Conservation (phyloP, 2,797 vertebrate species). For the Kryptolebias ocellatus region DNA sequence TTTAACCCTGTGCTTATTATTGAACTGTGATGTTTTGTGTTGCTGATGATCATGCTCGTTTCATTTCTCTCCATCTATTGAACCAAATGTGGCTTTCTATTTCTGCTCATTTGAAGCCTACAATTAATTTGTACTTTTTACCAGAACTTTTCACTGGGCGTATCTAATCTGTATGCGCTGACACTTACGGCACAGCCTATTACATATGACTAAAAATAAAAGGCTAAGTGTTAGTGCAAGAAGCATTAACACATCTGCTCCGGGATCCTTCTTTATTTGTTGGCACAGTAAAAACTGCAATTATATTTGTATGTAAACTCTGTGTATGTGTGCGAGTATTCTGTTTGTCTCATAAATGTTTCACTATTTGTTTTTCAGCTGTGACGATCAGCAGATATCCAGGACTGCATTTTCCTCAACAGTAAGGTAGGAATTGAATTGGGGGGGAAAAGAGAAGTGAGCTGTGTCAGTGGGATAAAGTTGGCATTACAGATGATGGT, state of each 20-base stretch:
- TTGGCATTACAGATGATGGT: constrained; percentile 21
- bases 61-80: constrained; percentile 20
- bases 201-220: constrained; percentile 32
- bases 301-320: neutral
- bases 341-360: constrained; percentile 25
- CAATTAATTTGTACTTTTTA: constrained; percentile 30
- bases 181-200: constrained; percentile 14
- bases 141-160: constrained; percentile 22
- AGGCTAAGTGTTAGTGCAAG: neutral
- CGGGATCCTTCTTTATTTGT: neutral
- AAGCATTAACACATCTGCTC: neutral
- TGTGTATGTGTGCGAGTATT: neutral
- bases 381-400: constrained; percentile 70
- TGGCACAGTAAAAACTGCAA: neutral
- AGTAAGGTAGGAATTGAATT: constrained; percentile 65
- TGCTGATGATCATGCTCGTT: neutral
- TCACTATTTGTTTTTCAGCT: constrained; percentile 66
- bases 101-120: constrained; percentile 12
- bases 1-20: neutral
- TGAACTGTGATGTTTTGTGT: neutral
- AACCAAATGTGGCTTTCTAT: constrained; percentile 21
- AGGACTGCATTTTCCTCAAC: constrained; percentile 56
- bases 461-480: neutral
- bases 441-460: neutral
- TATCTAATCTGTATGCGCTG: constrained; percentile 22